Base-by-base conservation (phyloP, 2,113 vertebrate genomes). In the Phyllopteryx taeniolatus region DNA sequence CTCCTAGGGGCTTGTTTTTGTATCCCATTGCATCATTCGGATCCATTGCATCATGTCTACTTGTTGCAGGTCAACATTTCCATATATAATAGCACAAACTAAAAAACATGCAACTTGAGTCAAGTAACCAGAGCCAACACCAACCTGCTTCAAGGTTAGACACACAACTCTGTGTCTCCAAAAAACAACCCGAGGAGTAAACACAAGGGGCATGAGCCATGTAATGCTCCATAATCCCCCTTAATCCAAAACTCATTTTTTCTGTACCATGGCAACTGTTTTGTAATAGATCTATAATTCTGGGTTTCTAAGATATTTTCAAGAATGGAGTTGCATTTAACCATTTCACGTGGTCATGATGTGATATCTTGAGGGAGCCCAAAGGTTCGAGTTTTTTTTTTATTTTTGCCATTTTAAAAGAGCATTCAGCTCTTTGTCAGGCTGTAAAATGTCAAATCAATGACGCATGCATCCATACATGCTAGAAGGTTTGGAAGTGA, bases 201-300 rank as follows among this genome's bases (percentile, higher is more conserved):
- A 83, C 79, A 79, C 76, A 2, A 31, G 46, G 70, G 79, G 70
- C 75, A 86, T 81, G 85, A 77, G 74, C 78, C 74, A 67, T 81
- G 69, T 87, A 77, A 85, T 78, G 74, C 77, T 72, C 20, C 70
- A 63, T 78, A 77, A 85, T 76, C 77, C 71, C n/a, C 39, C 66
- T 54, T 73, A 77, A 88, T 81, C 79, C 79, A 70, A 65, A 68
- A 73, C 74, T 74, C 44, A 47, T 61, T 81, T 84, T 76, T 73
- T 39, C 60, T 67, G 66, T 86, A 70, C 67, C 71, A 78, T 81
- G 75, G 84, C 77, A 74, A 61, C 70, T 68, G 72, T 80, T 84
- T 81, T 70, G 79, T 84, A 87, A 83, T 80, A 78, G 83, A 84
- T 74, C 80, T 72, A 51, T 5, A 71, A 68, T 47, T 83, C 66